These are phyloP conservation scores for Brenthis ino DNA, from an alignment of 2,888 invertebrate species.

Conservation along the genomic window DNA sequence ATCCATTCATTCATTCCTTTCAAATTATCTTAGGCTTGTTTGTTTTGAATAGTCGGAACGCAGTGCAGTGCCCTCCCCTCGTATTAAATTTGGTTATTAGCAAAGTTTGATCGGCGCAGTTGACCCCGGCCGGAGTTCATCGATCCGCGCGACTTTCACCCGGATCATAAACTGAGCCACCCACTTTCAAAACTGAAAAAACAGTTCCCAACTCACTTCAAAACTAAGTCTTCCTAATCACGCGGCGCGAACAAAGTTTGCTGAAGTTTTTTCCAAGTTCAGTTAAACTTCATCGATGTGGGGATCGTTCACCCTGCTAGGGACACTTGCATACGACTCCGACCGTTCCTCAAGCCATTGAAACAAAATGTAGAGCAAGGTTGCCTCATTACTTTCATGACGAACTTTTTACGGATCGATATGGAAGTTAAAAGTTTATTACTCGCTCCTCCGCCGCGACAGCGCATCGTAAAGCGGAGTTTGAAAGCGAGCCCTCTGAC, in stretches of 20 bases:
- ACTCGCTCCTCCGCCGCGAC: conserved; percentile 58
- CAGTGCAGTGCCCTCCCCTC: conserved; percentile 62
- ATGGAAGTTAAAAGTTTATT: conserved; percentile 75
- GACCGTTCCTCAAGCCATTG: conserved; percentile 64
- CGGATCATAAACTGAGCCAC: conserved; percentile 82
- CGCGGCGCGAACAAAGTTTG: conserved; percentile 77
- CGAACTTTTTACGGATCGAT: conserved; percentile 79
- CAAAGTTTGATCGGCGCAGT: conserved; percentile 76
- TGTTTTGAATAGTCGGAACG: conserved; percentile 46
- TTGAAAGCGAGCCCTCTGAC: conserved; percentile 38
- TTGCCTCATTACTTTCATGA: conserved; percentile 77
- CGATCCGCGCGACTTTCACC: conserved; percentile 80
- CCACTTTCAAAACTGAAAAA: conserved; percentile 82
- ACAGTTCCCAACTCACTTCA: conserved; percentile 78
- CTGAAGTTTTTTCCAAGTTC: conserved; percentile 80
- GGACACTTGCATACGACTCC: conserved; percentile 79
- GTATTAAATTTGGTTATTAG: conserved; percentile 79
- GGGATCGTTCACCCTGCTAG: conserved; percentile 79
- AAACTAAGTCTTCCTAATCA: conserved; percentile 83
- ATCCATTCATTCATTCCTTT: conserved; percentile 17
- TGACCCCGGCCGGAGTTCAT: conserved; percentile 76
- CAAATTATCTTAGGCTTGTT: conserved; percentile 30
- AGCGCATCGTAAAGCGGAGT: conserved; percentile 59
- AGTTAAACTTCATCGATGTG: conserved; percentile 79
- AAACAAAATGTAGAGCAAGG: conserved; percentile 81